Conservation (phyloP, 1,140 invertebrate genomes). For the Leptestheria dahalacensis region DNA sequence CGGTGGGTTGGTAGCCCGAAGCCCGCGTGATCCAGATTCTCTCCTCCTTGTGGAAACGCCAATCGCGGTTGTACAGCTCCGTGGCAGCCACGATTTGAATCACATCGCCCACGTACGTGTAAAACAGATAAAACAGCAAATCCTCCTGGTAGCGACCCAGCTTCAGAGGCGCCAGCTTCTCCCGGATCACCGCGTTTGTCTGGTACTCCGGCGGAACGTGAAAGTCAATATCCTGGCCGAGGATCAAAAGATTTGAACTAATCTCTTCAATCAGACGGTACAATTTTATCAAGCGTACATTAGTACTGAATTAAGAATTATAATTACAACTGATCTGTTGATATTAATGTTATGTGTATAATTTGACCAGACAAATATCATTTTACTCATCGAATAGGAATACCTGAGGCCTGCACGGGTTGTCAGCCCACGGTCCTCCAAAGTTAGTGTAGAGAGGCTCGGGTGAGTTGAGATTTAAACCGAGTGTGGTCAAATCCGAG, state of each 20-base stretch:
- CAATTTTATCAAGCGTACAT: too few relatives aligned
- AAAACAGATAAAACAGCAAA: conserved; percentile 97
- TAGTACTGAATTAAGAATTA: too few relatives aligned
- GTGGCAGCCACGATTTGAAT: conserved; percentile 89
- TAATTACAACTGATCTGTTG: too few relatives aligned
- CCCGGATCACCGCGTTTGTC: conserved; percentile 79
- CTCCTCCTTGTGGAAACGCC: conserved; percentile 98
- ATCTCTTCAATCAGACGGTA: background rate
- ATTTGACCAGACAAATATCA: too few relatives aligned
- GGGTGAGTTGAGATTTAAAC: conserved; percentile 92
- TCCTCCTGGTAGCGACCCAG: conserved; percentile 96
- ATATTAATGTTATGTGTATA: too few relatives aligned
- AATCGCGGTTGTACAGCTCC: conserved; percentile 95
- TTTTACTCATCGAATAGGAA: too few relatives aligned
- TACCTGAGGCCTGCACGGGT: conserved; percentile 69
- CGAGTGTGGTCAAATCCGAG: conserved; percentile 90
- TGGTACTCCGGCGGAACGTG: conserved; percentile 97
- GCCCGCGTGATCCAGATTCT: conserved; percentile 98
- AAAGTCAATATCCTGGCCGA: conserved; percentile 86
- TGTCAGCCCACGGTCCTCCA: conserved; percentile 94
- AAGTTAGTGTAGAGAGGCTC: conserved; percentile 95
- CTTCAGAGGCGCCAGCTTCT: conserved; percentile 88
- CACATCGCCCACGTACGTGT: conserved; percentile 94
- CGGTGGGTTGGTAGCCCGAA: conserved; percentile 73
- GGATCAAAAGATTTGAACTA: background rate